Evolutionary conservation across 2,113 vertebrate genomes (phyloP), one percentile per base, ranked within the genome.

Genomic region (Lynx canadensis): DNA sequence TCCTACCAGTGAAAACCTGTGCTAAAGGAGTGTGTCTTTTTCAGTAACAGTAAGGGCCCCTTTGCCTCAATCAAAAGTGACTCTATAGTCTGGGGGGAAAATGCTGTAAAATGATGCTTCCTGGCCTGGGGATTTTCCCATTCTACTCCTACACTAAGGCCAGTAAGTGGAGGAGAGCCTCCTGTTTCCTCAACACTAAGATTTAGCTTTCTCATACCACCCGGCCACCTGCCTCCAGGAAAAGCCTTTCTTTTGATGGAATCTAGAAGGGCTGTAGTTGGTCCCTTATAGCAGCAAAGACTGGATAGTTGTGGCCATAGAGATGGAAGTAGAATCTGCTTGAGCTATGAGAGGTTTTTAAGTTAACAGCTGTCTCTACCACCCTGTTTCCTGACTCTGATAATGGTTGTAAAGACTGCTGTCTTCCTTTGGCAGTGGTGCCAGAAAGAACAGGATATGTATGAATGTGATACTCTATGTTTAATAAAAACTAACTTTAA

Each of bases 401-500:
- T 60, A 29, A 73, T 87, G 69, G 15, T 65, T 74, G 8, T 87
- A 60, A 80, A 95, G 81, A 90, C 27, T 92, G n/a, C n/a, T 79
- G 4, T 93, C 38, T 71, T 83, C 45, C 76, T 83, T 96, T 38
- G 82, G 36, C 52, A 91, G 3, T 79, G 29, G 33, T 95, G 33
- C 74, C 55, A 83, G 69, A 68, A 52, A 69, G 76, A 91, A 95
- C 27, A 81, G 33, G 9, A 60, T 86, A 29, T 52, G 16, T 87
- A 66, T 94, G 55, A 92, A 80, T 95, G 33, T 95, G 76, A 73
- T 92, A n/a, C 11, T 85, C 11, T 76, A 23, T 74, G n/a, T 96
- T 93, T 85, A 98, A 60, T 97, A 95, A 98, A 98, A 74, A 65
- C n/a, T 79, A 63, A 66, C 76, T 93, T 97, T 91, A 50, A 94